Percentiles rank a stretch among this genome's conserved stretches.
phyloP scores from a whole-genome alignment of 2,113 vertebrate genomes.

The Ceuthmochares aereus region DNA sequence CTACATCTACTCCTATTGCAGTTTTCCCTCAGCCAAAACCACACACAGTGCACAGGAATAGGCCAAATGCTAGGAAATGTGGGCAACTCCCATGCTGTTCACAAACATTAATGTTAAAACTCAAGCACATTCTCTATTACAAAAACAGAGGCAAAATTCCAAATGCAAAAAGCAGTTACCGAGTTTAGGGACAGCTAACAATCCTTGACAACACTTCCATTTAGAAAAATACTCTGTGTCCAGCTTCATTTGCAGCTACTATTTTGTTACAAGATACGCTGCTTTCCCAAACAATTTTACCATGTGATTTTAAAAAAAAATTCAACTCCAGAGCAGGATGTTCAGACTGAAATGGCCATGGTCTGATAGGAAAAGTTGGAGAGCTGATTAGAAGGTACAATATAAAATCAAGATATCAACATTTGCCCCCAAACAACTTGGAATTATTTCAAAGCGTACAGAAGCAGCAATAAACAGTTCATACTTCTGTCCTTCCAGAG shows the following conservation, averaged over 20 bases:
- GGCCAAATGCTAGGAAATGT: conserved; percentile 61
- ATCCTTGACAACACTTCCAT: neutral
- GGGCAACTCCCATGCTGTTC: conserved; percentile 56
- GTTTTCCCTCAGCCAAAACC: conserved; percentile 38
- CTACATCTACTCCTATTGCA: neutral
- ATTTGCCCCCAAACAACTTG: conserved; percentile 19
- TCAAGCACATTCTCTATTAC: conserved; percentile 48
- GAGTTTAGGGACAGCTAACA: conserved; percentile 45
- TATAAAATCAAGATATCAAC: conserved; percentile 44
- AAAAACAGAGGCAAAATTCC: conserved; percentile 60
- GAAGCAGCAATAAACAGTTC: conserved; percentile 28
- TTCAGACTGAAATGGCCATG: neutral
- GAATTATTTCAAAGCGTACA: neutral
- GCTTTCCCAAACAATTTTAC: conserved; percentile 18
- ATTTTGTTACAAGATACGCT: conserved; percentile 35
- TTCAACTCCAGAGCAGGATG: conserved; percentile 4
- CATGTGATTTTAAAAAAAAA: neutral
- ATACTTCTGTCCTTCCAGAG: conserved; percentile 37
- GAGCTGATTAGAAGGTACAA: conserved; percentile 68
- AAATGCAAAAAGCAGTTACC: conserved; percentile 9
- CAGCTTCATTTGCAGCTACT: conserved; percentile 47
- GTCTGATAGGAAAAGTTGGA: neutral
- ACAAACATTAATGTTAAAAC: conserved; percentile 21
- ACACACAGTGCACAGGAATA: neutral
- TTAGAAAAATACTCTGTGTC: conserved; percentile 24